phyloP scores from a whole-genome alignment of 2,888 invertebrate genomes.

The Panopea generosa region DNA sequence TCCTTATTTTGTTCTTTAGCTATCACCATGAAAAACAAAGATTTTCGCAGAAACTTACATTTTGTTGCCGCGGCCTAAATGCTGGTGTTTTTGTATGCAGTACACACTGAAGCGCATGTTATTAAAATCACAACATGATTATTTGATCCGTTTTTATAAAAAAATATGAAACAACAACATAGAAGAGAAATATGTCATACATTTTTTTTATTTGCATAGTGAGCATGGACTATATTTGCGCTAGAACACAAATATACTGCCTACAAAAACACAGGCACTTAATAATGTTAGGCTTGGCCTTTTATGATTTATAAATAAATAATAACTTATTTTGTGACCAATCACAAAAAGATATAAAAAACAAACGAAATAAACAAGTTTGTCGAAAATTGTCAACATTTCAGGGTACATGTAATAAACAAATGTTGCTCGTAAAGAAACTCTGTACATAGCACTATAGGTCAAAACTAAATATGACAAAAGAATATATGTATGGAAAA shows the following conservation, averaged over 20 bases:
- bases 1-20: no score
- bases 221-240: no score
- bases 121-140: background rate
- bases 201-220: no score
- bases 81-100: conserved; percentile 7
- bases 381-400: background rate
- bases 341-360: conserved; percentile 31
- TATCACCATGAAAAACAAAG: no score
- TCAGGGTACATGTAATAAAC: background rate
- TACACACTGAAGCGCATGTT: background rate
- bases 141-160: no score
- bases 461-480: background rate
- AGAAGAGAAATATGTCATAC: no score
- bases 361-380: conserved; percentile 6
- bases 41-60: conserved; percentile 5
- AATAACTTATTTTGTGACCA: conserved; percentile 36
- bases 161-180: no score
- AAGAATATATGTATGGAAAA: no score
- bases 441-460: conserved; percentile 54
- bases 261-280: conserved; percentile 21
- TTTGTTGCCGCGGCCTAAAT: conserved; percentile 22
- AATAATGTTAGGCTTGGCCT: conserved; percentile 47
- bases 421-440: background rate
- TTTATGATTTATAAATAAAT: conserved; percentile 57
- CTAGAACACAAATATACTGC: background rate